Percentiles rank a stretch among this genome's conserved stretches.
Evolutionary conservation across 2,797 vertebrate genomes (phyloP).

Genomic region (Pantherophis alleghaniensis): DNA sequence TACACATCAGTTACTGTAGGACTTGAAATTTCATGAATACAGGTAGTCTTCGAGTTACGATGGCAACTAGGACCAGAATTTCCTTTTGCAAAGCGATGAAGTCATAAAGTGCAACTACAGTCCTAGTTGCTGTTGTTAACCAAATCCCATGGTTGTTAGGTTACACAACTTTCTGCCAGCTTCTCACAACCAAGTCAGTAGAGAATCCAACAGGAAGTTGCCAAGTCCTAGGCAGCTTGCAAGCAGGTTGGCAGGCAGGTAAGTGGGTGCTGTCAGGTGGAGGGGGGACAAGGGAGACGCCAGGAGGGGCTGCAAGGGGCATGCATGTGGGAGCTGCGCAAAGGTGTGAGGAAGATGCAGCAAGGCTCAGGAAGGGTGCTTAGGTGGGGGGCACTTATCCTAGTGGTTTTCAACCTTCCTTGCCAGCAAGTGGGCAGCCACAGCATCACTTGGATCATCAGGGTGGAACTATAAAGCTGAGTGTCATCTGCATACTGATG

Average conservation of each 20-base stretch:
- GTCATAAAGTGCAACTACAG: neutral
- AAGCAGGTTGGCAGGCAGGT: neutral
- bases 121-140: neutral
- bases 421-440: neutral
- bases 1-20: neutral
- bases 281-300: neutral
- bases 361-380: neutral
- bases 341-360: neutral
- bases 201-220: neutral
- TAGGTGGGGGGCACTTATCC: neutral
- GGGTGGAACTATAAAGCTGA: neutral
- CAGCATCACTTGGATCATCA: neutral
- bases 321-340: neutral
- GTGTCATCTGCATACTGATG: neutral
- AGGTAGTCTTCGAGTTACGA: neutral
- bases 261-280: neutral
- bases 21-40: conserved; percentile 7
- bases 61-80: neutral
- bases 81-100: neutral
- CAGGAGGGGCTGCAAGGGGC: neutral
- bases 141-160: neutral
- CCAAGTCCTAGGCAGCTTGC: neutral
- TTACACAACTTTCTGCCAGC: neutral
- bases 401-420: neutral
- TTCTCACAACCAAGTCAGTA: neutral